phyloP scores from a whole-genome alignment of 64 coral and sea anemone species.

The Exaiptasia diaphana region DNA sequence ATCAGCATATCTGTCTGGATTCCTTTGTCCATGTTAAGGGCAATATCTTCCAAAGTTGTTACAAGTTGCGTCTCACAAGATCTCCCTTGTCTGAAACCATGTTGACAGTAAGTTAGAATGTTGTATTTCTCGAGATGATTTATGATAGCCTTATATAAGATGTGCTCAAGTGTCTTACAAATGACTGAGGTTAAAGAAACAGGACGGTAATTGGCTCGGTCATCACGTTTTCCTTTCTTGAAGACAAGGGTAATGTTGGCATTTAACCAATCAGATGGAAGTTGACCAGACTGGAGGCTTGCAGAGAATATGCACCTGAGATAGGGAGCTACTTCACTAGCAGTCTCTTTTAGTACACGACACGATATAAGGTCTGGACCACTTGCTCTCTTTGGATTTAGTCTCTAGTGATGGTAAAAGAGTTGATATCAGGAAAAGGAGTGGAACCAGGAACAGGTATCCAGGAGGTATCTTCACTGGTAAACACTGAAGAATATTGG shows the following conservation, averaged over 20 bases:
- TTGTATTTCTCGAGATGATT: constrained; percentile 19
- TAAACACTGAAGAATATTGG: constrained; percentile 7
- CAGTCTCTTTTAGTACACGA: constrained; percentile 15
- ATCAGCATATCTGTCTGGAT: constrained; percentile 34
- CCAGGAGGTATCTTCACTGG: not conserved
- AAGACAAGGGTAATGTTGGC: constrained; percentile 32
- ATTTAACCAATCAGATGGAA: constrained; percentile 31
- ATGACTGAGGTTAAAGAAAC: constrained; percentile 9
- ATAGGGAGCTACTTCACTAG: constrained; percentile 3
- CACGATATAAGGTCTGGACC: constrained; percentile 28
- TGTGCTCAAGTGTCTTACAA: constrained; percentile 21
- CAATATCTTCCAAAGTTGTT: constrained; percentile 34
- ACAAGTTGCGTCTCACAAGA: constrained; percentile 36
- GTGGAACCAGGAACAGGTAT: constrained; percentile 1
- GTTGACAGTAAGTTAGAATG: constrained; percentile 17
- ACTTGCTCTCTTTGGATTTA: constrained; percentile 30
- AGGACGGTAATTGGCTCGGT: not conserved
- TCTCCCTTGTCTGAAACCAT: constrained; percentile 13
- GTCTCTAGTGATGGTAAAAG: not conserved
- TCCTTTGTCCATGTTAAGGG: constrained; percentile 5
- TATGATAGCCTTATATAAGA: constrained; percentile 2
- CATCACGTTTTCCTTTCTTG: constrained; percentile 1
- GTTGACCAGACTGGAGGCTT: constrained; percentile 4
- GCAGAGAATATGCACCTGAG: constrained; percentile 1
- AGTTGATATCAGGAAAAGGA: not conserved